phyloP scores from a whole-genome alignment of 1,140 invertebrate species.

The Sinonovacula constricta region DNA sequence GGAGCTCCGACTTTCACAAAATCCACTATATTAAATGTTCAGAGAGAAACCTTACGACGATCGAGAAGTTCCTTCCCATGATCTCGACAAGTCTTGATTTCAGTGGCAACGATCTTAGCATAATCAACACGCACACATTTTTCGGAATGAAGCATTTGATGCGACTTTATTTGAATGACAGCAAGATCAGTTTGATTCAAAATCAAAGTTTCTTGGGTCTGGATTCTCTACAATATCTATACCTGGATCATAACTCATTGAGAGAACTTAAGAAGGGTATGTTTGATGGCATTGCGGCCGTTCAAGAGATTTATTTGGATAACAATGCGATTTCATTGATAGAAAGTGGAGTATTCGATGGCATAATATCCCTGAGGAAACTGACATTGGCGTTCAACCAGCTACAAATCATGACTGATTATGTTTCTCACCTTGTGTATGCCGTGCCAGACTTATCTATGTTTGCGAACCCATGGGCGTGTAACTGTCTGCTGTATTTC shows the following conservation, averaged over 20 bases:
- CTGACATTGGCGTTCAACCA: slow-evolving; percentile 21
- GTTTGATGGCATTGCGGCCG: slow-evolving; percentile 15
- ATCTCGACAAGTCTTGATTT: slow-evolving; percentile 33
- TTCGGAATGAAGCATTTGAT: slow-evolving; percentile 10
- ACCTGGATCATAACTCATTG: slow-evolving; percentile 17
- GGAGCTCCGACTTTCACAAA: slow-evolving; percentile 15
- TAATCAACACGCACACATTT: slow-evolving; percentile 20
- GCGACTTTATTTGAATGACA: slow-evolving; percentile 23
- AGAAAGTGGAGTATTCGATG: slow-evolving; percentile 33
- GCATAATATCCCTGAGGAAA: slow-evolving; percentile 16
- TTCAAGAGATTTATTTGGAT: slow-evolving; percentile 25
- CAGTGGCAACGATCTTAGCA: slow-evolving; percentile 33
- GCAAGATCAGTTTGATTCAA: slow-evolving; percentile 3
- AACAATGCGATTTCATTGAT: slow-evolving; percentile 22
- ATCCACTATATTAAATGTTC: slow-evolving; percentile 23
- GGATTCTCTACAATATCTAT: not conserved
- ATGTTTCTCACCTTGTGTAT: slow-evolving; percentile 27
- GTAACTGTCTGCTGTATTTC: slow-evolving; percentile 42
- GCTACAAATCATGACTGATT: slow-evolving; percentile 27
- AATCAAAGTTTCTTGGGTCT: slow-evolving; percentile 26
- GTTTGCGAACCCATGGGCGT: slow-evolving; percentile 29
- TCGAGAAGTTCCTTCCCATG: slow-evolving; percentile 22
- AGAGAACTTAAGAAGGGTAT: slow-evolving; percentile 16
- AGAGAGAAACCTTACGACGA: slow-evolving; percentile 17
- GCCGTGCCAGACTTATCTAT: slow-evolving; percentile 15